Evolutionary conservation across 2,113 vertebrate genomes (phyloP).

Genomic region (Thomomys bottae): DNA sequence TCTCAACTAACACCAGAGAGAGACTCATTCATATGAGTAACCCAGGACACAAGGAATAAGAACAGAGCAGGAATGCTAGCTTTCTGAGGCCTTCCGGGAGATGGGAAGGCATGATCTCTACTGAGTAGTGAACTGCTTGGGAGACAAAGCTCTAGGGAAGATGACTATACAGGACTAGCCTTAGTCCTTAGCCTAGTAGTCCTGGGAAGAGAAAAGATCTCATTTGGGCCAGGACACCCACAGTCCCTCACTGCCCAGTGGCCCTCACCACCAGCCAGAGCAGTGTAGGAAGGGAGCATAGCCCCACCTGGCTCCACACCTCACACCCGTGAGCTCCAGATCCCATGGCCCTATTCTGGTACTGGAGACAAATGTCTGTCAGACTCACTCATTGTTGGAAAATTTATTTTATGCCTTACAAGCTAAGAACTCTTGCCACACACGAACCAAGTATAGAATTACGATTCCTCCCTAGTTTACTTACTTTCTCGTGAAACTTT

Average conservation of each 20-base stretch:
- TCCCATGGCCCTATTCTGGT: not conserved
- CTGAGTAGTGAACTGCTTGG: not conserved
- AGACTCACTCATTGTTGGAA: constrained; percentile 74
- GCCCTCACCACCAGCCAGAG: accelerated
- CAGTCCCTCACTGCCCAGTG: not conserved
- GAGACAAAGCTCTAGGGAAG: not conserved
- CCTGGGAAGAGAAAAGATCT: not conserved
- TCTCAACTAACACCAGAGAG: not conserved
- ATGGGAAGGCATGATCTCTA: too few relatives aligned
- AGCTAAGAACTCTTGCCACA: constrained; percentile 75
- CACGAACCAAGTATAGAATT: constrained; percentile 62
- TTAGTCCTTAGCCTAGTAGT: not conserved
- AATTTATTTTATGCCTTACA: constrained; percentile 80
- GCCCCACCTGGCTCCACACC: too few relatives aligned
- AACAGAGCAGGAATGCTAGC: not conserved
- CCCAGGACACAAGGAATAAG: not conserved
- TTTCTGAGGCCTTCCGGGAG: too few relatives aligned
- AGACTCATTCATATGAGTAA: not conserved
- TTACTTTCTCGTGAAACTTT: constrained; percentile 71
- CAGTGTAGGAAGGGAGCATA: not conserved
- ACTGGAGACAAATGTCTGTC: constrained; percentile 3
- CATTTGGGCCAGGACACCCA: not conserved
- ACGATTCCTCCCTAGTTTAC: constrained; percentile 52
- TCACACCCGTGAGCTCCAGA: accelerated
- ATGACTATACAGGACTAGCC: not conserved